Conservation (phyloP, 2,888 invertebrate genomes). For the Steinernema hermaphroditum region DNA sequence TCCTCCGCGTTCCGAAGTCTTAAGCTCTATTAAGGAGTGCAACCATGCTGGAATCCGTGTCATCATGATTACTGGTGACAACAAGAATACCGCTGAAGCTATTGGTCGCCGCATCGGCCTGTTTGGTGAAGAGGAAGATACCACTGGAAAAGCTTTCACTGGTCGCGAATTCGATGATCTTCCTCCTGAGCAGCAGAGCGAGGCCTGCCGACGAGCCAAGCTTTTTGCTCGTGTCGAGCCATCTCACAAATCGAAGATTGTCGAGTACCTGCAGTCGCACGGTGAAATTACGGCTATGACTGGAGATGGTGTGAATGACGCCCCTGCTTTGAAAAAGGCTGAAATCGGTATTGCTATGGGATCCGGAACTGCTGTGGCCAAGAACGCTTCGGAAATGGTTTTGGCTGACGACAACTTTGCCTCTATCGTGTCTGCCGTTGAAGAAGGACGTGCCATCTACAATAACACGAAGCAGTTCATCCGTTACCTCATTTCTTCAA, state of each 20-base stretch:
- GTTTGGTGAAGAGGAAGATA: constrained; percentile 79
- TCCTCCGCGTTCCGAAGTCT: constrained; percentile 92
- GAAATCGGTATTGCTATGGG: constrained; percentile 28
- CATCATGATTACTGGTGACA: constrained; percentile 31
- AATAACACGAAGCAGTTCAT: constrained; percentile 99
- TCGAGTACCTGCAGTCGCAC: not conserved
- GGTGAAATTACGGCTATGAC: constrained; percentile 15
- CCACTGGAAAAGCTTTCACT: constrained; percentile 79
- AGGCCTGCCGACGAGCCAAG: constrained; percentile 81
- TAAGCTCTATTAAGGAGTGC: constrained; percentile 89
- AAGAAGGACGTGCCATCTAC: constrained; percentile 99
- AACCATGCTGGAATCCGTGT: constrained; percentile 76
- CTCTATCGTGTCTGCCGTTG: constrained; percentile 97
- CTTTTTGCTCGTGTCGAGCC: constrained; percentile 74
- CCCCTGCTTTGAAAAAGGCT: constrained; percentile 27
- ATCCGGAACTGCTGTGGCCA: not conserved
- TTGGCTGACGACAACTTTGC: constrained; percentile 99
- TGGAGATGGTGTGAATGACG: constrained; percentile 30
- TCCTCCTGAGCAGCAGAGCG: constrained; percentile 80
- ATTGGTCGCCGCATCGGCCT: constrained; percentile 21
- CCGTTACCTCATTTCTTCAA: constrained; percentile 98
- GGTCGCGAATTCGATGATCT: constrained; percentile 83
- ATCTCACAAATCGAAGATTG: not conserved
- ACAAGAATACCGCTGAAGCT: constrained; percentile 24
- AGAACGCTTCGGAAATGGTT: constrained; percentile 33